Conservation (phyloP, 2,113 vertebrate species). For the Crocuta crocuta region DNA sequence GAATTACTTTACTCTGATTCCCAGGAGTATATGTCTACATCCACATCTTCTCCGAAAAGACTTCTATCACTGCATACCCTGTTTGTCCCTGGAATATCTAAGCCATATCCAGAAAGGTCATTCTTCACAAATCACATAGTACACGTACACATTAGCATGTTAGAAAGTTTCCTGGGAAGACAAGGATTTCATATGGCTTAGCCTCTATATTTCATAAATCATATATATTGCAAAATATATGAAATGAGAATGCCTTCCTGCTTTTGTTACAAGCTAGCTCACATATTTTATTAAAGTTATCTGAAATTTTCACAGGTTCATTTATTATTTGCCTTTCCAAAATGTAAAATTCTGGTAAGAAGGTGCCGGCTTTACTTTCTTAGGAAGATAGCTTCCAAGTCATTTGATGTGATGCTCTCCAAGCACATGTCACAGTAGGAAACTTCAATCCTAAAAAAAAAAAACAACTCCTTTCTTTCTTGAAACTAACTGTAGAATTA, state of each 20-base stretch:
- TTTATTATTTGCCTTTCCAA: slow-evolving; percentile 1
- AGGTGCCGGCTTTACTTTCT: background rate
- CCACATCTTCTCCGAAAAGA: background rate
- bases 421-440: background rate
- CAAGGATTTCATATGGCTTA: background rate
- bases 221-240: background rate
- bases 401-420: slow-evolving; percentile 9
- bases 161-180: slow-evolving; percentile 38
- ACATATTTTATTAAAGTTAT: background rate
- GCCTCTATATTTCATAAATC: background rate
- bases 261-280: background rate
- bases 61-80: background rate
- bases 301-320: slow-evolving; percentile 17
- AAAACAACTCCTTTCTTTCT: slow-evolving; percentile 26
- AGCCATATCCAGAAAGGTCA: background rate
- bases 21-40: background rate
- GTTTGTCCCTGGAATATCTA: background rate
- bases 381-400: background rate
- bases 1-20: background rate
- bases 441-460: slow-evolving; percentile 31
- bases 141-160: background rate
- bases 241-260: background rate
- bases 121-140: background rate
- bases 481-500: background rate
- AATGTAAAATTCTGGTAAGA: background rate